Base-by-base conservation (phyloP, 2,888 invertebrate genomes). In the Epistrophella euchroma region DNA sequence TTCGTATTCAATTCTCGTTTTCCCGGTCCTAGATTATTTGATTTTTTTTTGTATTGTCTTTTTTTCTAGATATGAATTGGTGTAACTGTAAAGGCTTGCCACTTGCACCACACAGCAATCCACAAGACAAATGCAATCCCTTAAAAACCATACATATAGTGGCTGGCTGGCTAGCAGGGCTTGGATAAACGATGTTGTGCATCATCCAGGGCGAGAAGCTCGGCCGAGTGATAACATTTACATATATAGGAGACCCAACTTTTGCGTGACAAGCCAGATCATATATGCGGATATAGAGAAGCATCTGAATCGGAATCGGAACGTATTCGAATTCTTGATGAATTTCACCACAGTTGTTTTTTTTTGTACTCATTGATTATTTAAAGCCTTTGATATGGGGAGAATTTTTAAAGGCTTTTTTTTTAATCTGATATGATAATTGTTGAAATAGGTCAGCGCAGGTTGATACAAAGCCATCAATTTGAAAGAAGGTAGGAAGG, bases 111-210 rank as follows among this genome's bases (percentile, higher is more conserved):
- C 56, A 79, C 58, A 79, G 55, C 60, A 76, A 68, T 60, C 85
- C 80, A 73, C 68, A 76, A 85, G 79, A 72, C 84, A 80, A 84
- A 84, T 80, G 71, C 58, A 84, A 84, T 84, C 75, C 80, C 32
- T 74, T 71, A 56, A 74, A 58, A 78, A 40, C 73, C 56, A 43
- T 78, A 52, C 28, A 77, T 32, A 47, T 25, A 25, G 17, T 52
- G 2, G n/a, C 19, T 72, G 43, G 28, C 25, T 37, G 55, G 43
- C 56, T 32, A 13, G 50, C 2, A 19, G 13, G 45, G 56, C 25
- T 78, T 56, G 58, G 47, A 66, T 52, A 66, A 73, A 77, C 80
- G 22, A 64, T 60, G 58, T 75, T 80, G 40, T 70, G 56, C 47
- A 45, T 45, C 45, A 32, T 47, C 45, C 70, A 74, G 37, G 0